These are phyloP conservation scores for Linnaemya tessellans DNA, from an alignment of 2,888 invertebrate genomes.

Conservation along the genomic window DNA sequence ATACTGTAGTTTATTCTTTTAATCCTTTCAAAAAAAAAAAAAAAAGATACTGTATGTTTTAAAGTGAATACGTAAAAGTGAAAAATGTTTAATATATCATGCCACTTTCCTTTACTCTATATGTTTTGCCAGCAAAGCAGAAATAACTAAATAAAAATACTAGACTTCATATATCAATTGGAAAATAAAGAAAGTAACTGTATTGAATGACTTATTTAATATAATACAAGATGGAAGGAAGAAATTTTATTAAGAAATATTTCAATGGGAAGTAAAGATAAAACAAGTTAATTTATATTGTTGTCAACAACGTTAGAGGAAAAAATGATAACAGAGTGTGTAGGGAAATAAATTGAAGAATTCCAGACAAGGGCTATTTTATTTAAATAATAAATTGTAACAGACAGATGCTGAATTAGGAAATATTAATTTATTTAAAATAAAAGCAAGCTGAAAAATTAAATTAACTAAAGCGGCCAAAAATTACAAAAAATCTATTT, in stretches of 20 bases:
- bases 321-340: neutral
- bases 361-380: too few relatives aligned
- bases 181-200: neutral
- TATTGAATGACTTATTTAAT: neutral
- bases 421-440: too few relatives aligned
- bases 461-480: too few relatives aligned
- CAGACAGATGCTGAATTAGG: too few relatives aligned
- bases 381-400: too few relatives aligned
- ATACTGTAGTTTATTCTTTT: conserved; percentile 15
- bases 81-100: conserved; percentile 11
- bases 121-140: neutral
- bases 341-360: neutral
- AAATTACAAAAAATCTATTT: too few relatives aligned
- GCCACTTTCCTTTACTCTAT: neutral
- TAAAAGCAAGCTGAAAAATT: too few relatives aligned
- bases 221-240: neutral
- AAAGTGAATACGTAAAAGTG: conserved; percentile 1
- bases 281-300: neutral
- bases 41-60: conserved; percentile 5
- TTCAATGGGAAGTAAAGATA: neutral
- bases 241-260: neutral
- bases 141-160: neutral
- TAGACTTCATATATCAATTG: conserved; percentile 18
- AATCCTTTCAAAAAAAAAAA: conserved; percentile 43
- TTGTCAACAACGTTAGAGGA: neutral